These are phyloP conservation scores for Pachypeltis micranthus DNA, from an alignment of 1,140 invertebrate species.

Conservation along the genomic window DNA sequence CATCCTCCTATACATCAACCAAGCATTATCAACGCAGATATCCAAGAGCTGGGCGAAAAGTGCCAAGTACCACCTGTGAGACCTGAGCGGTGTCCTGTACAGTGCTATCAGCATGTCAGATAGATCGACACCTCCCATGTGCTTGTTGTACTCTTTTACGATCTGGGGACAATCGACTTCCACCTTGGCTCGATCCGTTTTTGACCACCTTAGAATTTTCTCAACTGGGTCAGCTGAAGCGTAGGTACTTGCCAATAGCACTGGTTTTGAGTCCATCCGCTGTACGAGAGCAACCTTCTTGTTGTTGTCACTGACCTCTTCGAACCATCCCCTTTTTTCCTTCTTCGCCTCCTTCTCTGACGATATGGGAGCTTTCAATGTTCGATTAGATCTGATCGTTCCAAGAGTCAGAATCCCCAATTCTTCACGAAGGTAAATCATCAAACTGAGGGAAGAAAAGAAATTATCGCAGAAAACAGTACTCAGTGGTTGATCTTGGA, in stretches of 20 bases:
- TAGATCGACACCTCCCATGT: slow-evolving; percentile 34
- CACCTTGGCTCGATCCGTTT: slow-evolving; percentile 28
- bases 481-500: slow-evolving; percentile 4
- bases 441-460: slow-evolving; percentile 25
- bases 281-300: slow-evolving; percentile 30
- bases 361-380: slow-evolving; percentile 30
- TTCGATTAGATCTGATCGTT: slow-evolving; percentile 33
- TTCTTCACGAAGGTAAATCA: slow-evolving; percentile 19
- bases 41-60: slow-evolving; percentile 17
- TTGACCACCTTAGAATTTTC: slow-evolving; percentile 29
- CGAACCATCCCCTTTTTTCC: slow-evolving; percentile 30
- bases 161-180: slow-evolving; percentile 34
- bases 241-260: slow-evolving; percentile 35
- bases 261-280: slow-evolving; percentile 37
- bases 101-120: slow-evolving; percentile 36
- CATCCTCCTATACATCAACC: not conserved
- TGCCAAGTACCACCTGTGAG: slow-evolving; percentile 24
- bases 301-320: slow-evolving; percentile 19
- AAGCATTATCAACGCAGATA: slow-evolving; percentile 8
- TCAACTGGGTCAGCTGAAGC: slow-evolving; percentile 28
- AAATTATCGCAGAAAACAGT: slow-evolving; percentile 27
- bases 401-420: slow-evolving; percentile 31
- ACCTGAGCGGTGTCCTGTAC: slow-evolving; percentile 26
- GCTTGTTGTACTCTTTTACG: slow-evolving; percentile 35
- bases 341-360: slow-evolving; percentile 33